Percentiles rank a stretch among this genome's conserved stretches.
Conservation (phyloP, 1,140 invertebrate genomes). For the Monochamus saltuarius region DNA sequence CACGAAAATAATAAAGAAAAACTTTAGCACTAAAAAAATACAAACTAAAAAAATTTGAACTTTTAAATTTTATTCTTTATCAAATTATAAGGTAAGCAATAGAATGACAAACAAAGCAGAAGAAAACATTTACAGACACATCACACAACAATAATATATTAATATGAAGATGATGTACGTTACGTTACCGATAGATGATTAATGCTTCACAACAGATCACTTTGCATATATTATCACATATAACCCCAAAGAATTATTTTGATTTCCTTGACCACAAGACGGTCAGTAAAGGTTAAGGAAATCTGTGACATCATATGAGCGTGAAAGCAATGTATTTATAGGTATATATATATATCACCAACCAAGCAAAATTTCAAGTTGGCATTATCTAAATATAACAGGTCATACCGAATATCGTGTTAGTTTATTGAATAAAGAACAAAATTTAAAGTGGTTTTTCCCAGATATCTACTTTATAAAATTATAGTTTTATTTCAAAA, state of each 20-base stretch:
- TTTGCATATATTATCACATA: too few relatives aligned
- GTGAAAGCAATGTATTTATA: neutral
- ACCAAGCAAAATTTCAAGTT: slow-evolving; percentile 35
- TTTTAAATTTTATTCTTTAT: neutral
- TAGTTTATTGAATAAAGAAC: too few relatives aligned
- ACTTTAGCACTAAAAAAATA: slow-evolving; percentile 19
- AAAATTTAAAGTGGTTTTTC: too few relatives aligned
- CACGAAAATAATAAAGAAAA: slow-evolving; percentile 12
- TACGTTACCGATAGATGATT: too few relatives aligned
- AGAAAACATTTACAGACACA: slow-evolving; percentile 3
- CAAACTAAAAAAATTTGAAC: slow-evolving; percentile 6
- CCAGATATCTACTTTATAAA: slow-evolving; percentile 12
- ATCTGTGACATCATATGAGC: too few relatives aligned
- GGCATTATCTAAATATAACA: slow-evolving; percentile 40
- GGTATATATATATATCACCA: slow-evolving; percentile 13
- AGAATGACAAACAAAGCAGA: neutral
- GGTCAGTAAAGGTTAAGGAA: too few relatives aligned
- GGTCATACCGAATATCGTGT: neutral
- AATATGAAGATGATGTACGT: too few relatives aligned
- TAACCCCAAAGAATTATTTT: too few relatives aligned
- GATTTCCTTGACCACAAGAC: too few relatives aligned
- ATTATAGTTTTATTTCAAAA: slow-evolving; percentile 20
- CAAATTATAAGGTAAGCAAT: neutral
- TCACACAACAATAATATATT: neutral
- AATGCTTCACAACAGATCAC: too few relatives aligned